phyloP scores from a whole-genome alignment of 2,113 vertebrate genomes.

The Nipponia nippon region DNA sequence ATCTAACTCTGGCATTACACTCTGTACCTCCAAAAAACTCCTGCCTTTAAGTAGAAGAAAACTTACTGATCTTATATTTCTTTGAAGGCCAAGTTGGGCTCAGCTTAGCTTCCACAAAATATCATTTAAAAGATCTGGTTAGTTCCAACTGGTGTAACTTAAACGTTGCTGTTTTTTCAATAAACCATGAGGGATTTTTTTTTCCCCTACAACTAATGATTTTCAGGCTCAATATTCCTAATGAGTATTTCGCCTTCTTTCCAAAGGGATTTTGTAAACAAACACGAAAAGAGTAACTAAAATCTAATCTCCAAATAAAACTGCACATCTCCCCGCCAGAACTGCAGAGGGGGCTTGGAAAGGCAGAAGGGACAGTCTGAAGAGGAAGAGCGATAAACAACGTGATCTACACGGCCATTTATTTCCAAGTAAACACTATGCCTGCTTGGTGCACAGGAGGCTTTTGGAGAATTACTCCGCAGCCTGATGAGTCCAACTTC shows the following conservation, averaged over 20 bases:
- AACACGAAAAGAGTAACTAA: constrained; percentile 1
- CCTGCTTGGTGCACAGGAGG: constrained; percentile 23
- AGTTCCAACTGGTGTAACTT: background rate
- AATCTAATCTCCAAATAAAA: background rate
- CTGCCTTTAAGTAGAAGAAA: background rate
- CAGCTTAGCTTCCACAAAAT: background rate
- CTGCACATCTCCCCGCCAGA: background rate
- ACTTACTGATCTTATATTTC: background rate
- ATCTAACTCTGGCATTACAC: background rate
- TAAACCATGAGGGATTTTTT: background rate
- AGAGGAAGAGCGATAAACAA: constrained; percentile 34
- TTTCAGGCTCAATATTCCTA: background rate
- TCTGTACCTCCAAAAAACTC: background rate
- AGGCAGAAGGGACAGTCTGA: background rate
- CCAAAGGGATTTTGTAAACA: constrained; percentile 1
- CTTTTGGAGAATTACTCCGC: constrained; percentile 57
- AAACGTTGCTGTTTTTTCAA: background rate
- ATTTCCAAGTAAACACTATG: background rate
- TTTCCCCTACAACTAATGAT: background rate
- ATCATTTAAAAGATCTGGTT: background rate
- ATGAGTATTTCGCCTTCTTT: background rate
- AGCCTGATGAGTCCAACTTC: constrained; percentile 31
- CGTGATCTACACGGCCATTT: background rate
- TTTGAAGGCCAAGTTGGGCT: background rate
- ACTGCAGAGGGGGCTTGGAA: background rate